phyloP scores from a whole-genome alignment of 2,888 invertebrate species.

The Neria commutata region DNA sequence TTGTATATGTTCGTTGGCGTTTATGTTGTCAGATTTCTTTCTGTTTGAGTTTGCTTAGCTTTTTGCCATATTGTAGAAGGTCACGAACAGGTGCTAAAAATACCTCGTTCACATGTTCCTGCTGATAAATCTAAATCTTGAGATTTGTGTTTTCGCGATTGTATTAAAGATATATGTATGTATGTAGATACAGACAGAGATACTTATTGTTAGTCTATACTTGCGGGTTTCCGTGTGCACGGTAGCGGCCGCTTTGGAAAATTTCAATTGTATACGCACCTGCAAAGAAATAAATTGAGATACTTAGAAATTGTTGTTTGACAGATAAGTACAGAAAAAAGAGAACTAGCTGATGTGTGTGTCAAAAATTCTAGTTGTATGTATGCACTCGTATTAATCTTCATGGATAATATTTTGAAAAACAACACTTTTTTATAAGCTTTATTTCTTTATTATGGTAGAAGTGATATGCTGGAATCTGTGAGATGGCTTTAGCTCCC shows the following conservation, averaged over 20 bases:
- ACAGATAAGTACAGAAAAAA: no score
- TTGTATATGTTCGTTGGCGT: background rate
- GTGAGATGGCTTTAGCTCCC: no score
- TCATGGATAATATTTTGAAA: no score
- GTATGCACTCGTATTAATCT: no score
- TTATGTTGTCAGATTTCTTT: slow-evolving; percentile 2
- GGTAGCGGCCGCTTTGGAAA: slow-evolving; percentile 15
- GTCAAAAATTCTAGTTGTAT: no score
- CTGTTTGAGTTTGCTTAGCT: no score
- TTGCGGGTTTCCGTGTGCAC: slow-evolving; percentile 14
- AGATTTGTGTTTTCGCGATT: background rate
- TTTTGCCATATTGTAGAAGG: slow-evolving; percentile 20
- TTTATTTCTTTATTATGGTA: no score
- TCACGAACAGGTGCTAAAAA: slow-evolving; percentile 18
- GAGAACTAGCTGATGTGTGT: no score
- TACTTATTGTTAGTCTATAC: slow-evolving; percentile 12
- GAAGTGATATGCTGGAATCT: no score
- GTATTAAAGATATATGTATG: background rate
- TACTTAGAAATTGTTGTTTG: no score
- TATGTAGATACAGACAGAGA: background rate
- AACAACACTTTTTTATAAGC: no score
- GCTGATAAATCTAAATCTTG: background rate
- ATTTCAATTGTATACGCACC: slow-evolving; percentile 29
- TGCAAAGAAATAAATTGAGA: slow-evolving; percentile 25
- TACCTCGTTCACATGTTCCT: background rate